Evolutionary conservation across 30 jellyfish, hydroid and myxozoan genomes (phyloP).

Genomic region (Aurelia aurita): DNA sequence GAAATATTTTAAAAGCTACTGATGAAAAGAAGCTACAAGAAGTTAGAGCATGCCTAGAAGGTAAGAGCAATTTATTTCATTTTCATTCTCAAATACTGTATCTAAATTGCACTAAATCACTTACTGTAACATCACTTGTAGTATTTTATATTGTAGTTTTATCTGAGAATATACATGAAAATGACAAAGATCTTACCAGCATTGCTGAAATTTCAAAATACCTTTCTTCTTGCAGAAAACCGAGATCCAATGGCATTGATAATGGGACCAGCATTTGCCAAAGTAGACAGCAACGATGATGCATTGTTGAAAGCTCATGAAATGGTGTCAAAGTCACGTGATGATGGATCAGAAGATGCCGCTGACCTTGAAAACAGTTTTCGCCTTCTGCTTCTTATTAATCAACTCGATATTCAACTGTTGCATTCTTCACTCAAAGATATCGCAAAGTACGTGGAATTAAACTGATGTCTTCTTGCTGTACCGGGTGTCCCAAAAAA

Average conservation of each 20-base stretch:
- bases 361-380: conserved; percentile 50
- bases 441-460: conserved; percentile 79
- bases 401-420: conserved; percentile 67
- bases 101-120: no score
- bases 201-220: no score
- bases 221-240: conserved; percentile 40
- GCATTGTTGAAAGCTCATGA: conserved; percentile 79
- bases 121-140: no score
- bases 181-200: no score
- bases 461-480: no score
- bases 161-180: no score
- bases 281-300: conserved; percentile 70
- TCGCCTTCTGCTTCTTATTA: conserved; percentile 67
- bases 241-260: conserved; percentile 76
- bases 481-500: no score
- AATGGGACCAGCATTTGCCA: conserved; percentile 85
- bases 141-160: no score
- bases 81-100: no score
- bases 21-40: conserved; percentile 71
- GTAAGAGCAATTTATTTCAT: no score
- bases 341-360: conserved; percentile 55
- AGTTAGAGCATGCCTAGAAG: conserved; percentile 68
- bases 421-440: conserved; percentile 59
- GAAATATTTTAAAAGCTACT: conserved; percentile 43
- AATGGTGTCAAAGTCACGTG: conserved; percentile 64